phyloP scores from a whole-genome alignment of 2,113 vertebrate genomes.

The Phoxinus phoxinus region DNA sequence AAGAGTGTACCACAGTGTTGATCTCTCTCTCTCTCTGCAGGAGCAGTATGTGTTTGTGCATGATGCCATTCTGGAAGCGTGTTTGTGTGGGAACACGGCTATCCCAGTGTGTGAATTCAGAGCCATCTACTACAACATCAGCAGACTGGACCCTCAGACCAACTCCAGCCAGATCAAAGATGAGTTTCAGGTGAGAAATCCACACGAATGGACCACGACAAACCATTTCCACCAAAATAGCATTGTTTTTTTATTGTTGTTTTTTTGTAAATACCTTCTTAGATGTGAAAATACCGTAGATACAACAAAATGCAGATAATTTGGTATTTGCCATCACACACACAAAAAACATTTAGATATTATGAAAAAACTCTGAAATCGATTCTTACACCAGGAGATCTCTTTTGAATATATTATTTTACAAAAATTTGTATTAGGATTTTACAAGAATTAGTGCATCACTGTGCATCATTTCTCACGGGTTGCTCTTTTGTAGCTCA shows the following conservation, averaged over 20 bases:
- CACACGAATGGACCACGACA: neutral
- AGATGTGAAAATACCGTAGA: neutral
- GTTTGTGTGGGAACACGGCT: conserved; percentile 95
- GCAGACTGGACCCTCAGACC: conserved; percentile 94
- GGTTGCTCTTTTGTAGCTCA: neutral
- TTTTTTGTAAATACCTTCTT: neutral
- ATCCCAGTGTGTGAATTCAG: conserved; percentile 98
- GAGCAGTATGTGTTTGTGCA: conserved; percentile 98
- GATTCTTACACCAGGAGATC: too few relatives aligned
- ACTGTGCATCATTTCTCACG: too few relatives aligned
- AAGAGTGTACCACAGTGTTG: neutral
- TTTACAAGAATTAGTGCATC: too few relatives aligned
- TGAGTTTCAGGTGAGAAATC: conserved; percentile 90
- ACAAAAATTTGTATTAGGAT: too few relatives aligned
- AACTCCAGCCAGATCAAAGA: conserved; percentile 99
- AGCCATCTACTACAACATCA: conserved; percentile 97
- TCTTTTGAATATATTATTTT: too few relatives aligned
- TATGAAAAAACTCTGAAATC: too few relatives aligned
- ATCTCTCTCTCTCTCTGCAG: conserved; percentile 67
- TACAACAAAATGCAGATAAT: neutral
- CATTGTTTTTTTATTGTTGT: neutral
- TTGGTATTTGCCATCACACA: too few relatives aligned
- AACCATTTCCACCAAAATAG: neutral
- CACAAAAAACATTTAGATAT: too few relatives aligned
- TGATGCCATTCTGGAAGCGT: conserved; percentile 96